Evolutionary conservation across 2,888 invertebrate species (phyloP).

Genomic region (Thecophora atra): DNA sequence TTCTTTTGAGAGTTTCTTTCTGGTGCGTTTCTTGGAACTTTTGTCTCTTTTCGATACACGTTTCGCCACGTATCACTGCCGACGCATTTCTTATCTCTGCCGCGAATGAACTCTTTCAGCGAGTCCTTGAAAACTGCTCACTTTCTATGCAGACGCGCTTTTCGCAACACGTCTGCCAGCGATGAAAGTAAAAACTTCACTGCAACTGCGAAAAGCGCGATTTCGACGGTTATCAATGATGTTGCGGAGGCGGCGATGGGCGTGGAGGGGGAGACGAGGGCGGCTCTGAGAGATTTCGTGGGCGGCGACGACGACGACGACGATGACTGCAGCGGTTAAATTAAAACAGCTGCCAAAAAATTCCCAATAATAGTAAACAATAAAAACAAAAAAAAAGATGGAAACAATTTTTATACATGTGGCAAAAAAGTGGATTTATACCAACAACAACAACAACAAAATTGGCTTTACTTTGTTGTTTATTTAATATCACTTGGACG

Average conservation of each 20-base stretch:
- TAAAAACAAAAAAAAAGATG: neutral
- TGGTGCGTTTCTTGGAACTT: neutral
- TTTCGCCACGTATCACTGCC: neutral
- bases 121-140: slow-evolving; percentile 32
- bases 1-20: too few species aligned
- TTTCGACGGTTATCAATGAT: slow-evolving; percentile 10
- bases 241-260: neutral
- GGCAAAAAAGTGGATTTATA: too few species aligned
- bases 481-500: too few species aligned
- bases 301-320: neutral
- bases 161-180: slow-evolving; percentile 23
- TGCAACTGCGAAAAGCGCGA: slow-evolving; percentile 18
- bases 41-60: neutral
- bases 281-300: neutral
- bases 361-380: neutral
- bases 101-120: slow-evolving; percentile 20
- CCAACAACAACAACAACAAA: neutral
- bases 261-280: neutral
- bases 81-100: slow-evolving; percentile 14
- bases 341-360: slow-evolving; percentile 7
- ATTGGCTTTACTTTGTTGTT: neutral
- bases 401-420: too few species aligned
- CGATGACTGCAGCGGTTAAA: neutral
- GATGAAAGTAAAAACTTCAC: slow-evolving; percentile 34
- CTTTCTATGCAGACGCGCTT: neutral